A percentile compares a stretch with the other conserved stretches of the same genome.
Evolutionary conservation across 2,888 invertebrate species (phyloP).

Genomic region (Baccha elongata): DNA sequence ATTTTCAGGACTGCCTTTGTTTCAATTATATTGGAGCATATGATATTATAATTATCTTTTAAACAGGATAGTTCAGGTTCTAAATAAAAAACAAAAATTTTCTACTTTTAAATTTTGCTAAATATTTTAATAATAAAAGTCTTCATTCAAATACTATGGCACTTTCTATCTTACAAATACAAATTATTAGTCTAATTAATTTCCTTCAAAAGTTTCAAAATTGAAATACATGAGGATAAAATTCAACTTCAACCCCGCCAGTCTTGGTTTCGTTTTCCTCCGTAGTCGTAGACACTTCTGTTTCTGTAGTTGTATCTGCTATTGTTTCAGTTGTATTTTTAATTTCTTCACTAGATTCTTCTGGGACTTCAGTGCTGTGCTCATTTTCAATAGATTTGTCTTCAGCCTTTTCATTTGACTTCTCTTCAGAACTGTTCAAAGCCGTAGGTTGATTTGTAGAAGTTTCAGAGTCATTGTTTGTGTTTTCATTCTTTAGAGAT

Average conservation of each 20-base stretch:
- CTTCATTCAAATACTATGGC: conserved; percentile 30
- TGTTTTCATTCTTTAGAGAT: too few species aligned
- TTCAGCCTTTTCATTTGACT: not conserved
- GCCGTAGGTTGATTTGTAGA: not conserved
- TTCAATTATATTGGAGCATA: too few species aligned
- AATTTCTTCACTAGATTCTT: not conserved
- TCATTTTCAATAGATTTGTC: not conserved
- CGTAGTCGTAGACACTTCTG: not conserved
- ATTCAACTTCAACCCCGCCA: not conserved
- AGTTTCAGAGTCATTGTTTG: not conserved
- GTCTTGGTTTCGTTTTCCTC: not conserved
- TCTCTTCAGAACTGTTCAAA: not conserved
- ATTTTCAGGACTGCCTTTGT: too few species aligned
- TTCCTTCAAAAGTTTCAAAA: not conserved
- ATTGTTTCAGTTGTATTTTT: not conserved
- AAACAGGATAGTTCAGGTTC: too few species aligned
- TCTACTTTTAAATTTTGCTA: not conserved
- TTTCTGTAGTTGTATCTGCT: not conserved
- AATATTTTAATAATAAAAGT: conserved; percentile 9
- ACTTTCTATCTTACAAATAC: conserved; percentile 18
- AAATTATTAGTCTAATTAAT: not conserved
- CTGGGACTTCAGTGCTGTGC: not conserved
- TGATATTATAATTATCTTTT: too few species aligned
- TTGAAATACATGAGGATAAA: not conserved
- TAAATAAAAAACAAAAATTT: not conserved